A percentile compares a stretch with the other conserved stretches of the same genome.
These are phyloP conservation scores for Pempheris klunzingeri DNA, from an alignment of 2,797 vertebrate genomes.

Conservation along the genomic window DNA sequence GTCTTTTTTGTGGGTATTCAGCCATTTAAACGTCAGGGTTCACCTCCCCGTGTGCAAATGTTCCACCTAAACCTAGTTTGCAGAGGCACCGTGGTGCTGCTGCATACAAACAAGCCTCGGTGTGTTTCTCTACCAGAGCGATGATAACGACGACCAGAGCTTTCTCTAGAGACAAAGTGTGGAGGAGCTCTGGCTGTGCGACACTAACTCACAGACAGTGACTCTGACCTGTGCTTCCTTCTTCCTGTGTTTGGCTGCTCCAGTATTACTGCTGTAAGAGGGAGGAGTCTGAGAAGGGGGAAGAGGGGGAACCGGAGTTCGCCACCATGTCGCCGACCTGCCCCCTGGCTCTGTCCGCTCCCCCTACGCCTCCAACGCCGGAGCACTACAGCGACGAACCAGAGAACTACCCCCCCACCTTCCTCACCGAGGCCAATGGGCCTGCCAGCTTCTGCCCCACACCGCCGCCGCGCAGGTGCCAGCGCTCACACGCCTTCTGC, in stretches of 20 bases:
- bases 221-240: background rate
- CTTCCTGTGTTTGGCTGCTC: background rate
- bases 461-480: conserved; percentile 80
- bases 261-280: conserved; percentile 98
- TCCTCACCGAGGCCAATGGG: conserved; percentile 90
- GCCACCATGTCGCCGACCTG: conserved; percentile 73
- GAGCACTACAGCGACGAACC: conserved; percentile 65
- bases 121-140: no score
- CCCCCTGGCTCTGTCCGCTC: conserved; percentile 73
- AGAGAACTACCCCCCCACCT: conserved; percentile 84
- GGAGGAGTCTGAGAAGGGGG: conserved; percentile 92
- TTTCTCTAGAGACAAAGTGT: no score
- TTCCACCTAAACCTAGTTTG: no score
- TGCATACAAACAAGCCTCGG: no score
- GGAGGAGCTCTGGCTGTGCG: no score
- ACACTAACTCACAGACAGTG: no score
- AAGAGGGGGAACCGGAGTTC: conserved; percentile 89
- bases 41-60: no score
- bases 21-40: no score
- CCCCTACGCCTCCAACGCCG: conserved; percentile 71
- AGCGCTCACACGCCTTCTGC: conserved; percentile 87
- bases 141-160: no score
- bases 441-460: conserved; percentile 85
- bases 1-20: no score
- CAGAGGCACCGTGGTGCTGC: no score